A percentile compares a stretch with the other conserved stretches of the same genome.
phyloP scores from a whole-genome alignment of 23 tunicate species.

The Clavelina lepadiformis region DNA sequence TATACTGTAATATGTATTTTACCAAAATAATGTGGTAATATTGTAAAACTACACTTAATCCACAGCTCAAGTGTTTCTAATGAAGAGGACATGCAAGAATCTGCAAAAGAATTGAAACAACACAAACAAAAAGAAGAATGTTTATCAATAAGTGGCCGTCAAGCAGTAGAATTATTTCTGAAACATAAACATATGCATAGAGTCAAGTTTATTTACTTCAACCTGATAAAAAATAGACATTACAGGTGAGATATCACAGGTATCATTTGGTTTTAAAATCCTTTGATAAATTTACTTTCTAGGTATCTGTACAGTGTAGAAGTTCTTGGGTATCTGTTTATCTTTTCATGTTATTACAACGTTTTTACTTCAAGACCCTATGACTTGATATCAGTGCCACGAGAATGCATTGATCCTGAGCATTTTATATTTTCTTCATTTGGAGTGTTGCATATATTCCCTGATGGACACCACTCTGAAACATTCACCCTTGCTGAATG shows the following conservation, averaged over 20 bases:
- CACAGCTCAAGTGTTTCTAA: no score
- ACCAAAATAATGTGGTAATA: no score
- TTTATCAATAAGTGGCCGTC: constrained; percentile 51
- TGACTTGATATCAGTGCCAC: constrained; percentile 75
- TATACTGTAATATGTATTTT: no score
- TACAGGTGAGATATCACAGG: constrained; percentile 47
- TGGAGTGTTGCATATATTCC: constrained; percentile 78
- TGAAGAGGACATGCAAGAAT: no score
- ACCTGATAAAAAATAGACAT: constrained; percentile 38
- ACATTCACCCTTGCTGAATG: constrained; percentile 78
- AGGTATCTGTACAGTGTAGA: no score
- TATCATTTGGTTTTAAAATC: no score
- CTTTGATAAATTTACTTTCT: no score
- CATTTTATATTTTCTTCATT: constrained; percentile 87
- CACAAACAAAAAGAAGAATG: constrained; percentile 32
- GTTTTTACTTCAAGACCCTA: constrained; percentile 59
- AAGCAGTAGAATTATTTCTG: constrained; percentile 80
- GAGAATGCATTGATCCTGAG: constrained; percentile 64
- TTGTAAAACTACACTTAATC: no score
- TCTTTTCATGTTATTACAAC: neutral
- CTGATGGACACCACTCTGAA: constrained; percentile 63
- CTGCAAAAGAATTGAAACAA: no score
- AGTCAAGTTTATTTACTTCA: constrained; percentile 83
- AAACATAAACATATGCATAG: constrained; percentile 68
- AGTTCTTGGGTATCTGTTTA: neutral